Evolutionary conservation across 2,797 vertebrate species (phyloP).

Genomic region (Geotrypetes seraphini): DNA sequence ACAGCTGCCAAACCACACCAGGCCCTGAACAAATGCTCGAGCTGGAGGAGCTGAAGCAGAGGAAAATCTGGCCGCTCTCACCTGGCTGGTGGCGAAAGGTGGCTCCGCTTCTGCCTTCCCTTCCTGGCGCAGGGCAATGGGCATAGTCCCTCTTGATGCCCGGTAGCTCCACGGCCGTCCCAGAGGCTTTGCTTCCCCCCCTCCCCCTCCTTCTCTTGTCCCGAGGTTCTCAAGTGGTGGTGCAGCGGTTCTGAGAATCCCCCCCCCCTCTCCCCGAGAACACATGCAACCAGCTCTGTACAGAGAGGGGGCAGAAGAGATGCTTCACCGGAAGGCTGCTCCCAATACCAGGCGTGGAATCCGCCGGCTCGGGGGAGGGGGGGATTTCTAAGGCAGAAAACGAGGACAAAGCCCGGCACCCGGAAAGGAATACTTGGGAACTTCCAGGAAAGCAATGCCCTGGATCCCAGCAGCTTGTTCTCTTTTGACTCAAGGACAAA

Average conservation of each 20-base stretch:
- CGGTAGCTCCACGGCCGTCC: slow-evolving; percentile 27
- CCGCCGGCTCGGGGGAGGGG: slow-evolving; percentile 24
- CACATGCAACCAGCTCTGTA: slow-evolving; percentile 30
- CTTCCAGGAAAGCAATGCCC: too few species aligned
- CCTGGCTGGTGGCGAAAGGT: too few species aligned
- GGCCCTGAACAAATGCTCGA: too few species aligned
- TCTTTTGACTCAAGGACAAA: too few species aligned
- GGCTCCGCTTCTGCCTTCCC: background rate
- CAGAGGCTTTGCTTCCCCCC: slow-evolving; percentile 36
- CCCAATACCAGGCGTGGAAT: slow-evolving; percentile 49
- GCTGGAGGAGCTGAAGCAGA: too few species aligned
- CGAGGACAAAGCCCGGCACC: slow-evolving; percentile 15
- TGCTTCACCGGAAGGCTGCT: slow-evolving; percentile 26
- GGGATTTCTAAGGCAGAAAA: slow-evolving; percentile 37
- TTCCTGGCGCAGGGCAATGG: too few species aligned
- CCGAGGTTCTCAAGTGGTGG: slow-evolving; percentile 40
- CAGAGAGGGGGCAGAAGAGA: slow-evolving; percentile 34
- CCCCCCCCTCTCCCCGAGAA: too few species aligned
- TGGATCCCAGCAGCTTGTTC: too few species aligned
- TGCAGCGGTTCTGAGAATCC: slow-evolving; percentile 43
- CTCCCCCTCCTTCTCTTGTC: slow-evolving; percentile 18
- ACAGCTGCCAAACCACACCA: too few species aligned
- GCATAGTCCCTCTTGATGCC: slow-evolving; percentile 8
- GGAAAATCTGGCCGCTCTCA: too few species aligned
- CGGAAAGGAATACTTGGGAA: slow-evolving; percentile 3